These are phyloP conservation scores for Battus philenor DNA, from an alignment of 1,140 invertebrate species.

Conservation along the genomic window DNA sequence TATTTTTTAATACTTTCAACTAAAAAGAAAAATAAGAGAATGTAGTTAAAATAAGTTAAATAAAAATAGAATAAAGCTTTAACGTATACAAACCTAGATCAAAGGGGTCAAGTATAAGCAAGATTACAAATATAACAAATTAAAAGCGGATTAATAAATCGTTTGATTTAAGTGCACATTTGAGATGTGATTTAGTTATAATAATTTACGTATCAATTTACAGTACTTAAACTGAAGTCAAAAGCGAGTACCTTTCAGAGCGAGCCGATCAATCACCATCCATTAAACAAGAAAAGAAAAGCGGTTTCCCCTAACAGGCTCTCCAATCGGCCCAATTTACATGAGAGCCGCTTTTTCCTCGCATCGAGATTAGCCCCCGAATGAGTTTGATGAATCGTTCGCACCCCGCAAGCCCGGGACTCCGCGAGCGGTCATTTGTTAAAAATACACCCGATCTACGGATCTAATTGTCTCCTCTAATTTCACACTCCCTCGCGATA, in stretches of 20 bases:
- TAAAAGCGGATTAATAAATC: no score
- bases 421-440: conserved; percentile 68
- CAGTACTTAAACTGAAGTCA: conserved; percentile 64
- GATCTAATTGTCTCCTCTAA: conserved; percentile 75
- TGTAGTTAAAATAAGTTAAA: no score
- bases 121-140: no score
- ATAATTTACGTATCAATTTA: conserved; percentile 53
- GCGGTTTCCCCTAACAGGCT: conserved; percentile 69
- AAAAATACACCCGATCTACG: conserved; percentile 73
- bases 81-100: no score
- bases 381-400: conserved; percentile 75
- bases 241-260: conserved; percentile 68
- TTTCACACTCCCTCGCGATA: conserved; percentile 68
- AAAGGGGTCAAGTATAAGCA: no score
- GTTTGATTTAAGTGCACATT: no score
- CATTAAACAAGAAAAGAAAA: conserved; percentile 75
- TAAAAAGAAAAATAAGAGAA: no score
- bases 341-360: conserved; percentile 75
- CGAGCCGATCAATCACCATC: conserved; percentile 73
- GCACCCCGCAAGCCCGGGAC: conserved; percentile 31
- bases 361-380: conserved; percentile 73
- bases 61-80: no score
- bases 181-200: no score
- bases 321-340: conserved; percentile 74
- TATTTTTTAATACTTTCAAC: no score